Evolutionary conservation across 2,113 vertebrate species (phyloP).

Genomic region (Charadrius vociferus): DNA sequence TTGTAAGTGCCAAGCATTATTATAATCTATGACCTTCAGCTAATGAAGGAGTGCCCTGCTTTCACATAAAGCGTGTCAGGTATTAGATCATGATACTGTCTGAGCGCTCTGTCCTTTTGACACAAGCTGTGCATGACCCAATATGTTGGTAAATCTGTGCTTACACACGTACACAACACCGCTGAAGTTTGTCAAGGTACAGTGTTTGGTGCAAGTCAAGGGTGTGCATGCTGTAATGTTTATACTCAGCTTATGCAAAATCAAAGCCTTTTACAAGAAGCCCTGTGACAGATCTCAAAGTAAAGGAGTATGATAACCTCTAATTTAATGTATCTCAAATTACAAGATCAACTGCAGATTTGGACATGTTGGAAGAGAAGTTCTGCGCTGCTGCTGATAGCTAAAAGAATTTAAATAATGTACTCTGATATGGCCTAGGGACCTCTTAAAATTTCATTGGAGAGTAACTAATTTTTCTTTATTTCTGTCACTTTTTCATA

Average conservation of each 20-base stretch:
- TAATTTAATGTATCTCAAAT: constrained; percentile 29
- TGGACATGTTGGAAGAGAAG: not conserved
- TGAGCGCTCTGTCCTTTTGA: not conserved
- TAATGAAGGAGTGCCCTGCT: constrained; percentile 26
- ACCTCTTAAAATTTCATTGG: constrained; percentile 44
- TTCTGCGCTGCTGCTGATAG: constrained; percentile 3
- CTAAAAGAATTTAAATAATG: constrained; percentile 27
- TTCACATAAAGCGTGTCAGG: not conserved
- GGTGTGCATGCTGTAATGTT: not conserved
- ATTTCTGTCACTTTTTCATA: constrained; percentile 38
- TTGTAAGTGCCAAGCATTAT: constrained; percentile 7
- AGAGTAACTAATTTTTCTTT: constrained; percentile 17
- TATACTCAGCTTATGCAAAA: not conserved
- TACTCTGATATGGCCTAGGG: constrained; percentile 10
- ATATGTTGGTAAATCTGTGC: not conserved
- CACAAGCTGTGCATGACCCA: not conserved
- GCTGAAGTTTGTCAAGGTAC: not conserved
- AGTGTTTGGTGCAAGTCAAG: not conserved
- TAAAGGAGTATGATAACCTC: not conserved
- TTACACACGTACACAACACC: not conserved
- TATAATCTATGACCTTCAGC: constrained; percentile 43
- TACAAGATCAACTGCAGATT: constrained; percentile 12
- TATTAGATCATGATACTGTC: not conserved
- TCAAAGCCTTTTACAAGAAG: not conserved
- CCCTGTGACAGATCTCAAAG: not conserved